Base-by-base conservation (phyloP, 2,113 vertebrate genomes). In the Capreolus pygargus region DNA sequence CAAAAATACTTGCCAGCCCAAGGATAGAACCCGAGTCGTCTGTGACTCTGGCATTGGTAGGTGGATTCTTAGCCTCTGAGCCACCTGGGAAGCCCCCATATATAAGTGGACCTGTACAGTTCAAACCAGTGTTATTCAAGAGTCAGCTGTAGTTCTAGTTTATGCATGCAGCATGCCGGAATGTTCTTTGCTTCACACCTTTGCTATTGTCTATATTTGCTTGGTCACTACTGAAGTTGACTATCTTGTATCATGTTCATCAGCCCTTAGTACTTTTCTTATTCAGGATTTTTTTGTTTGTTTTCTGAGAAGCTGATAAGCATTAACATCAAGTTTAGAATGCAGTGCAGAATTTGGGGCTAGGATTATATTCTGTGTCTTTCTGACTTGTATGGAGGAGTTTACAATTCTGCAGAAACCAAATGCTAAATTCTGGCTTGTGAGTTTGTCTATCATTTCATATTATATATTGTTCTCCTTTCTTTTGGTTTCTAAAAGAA, bases 291-390 rank as follows among this genome's bases (percentile, higher is more conserved):
- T 70, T 55, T 45, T 64, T 47, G 14, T 74, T 93, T 93, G 14
- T 76, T 93, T 93, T 93, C 55, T 78, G 30, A 60, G 19, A 45
- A 74, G 61, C 3, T 6, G 43, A 0, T 92, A 86, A 94, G 33
- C 25, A 76, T 47, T 97, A 94, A 85, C 12, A 28, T 50, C 60
- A 7, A 94, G 25, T 94, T 95, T 74, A 93, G 60, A 95, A 60
- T 89, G n/a, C 1, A 89, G 0, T 95, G 83, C 58, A 92, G 30
- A 89, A 79, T 89, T 93, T 90, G 30, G 64, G 16, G 6, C 17
- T 95, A n/a, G 21, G 58, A 55, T 67, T 81, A 74, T 70, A 55
- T 7, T 92, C 21, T 95, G 0, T 70, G 17, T 81, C 8, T 45
- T 57, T 45, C 47, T 96, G 45, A 25, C 36, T 3, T 39, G 3